phyloP scores from a whole-genome alignment of 2,888 invertebrate species.

The Deroplatys truncata region DNA sequence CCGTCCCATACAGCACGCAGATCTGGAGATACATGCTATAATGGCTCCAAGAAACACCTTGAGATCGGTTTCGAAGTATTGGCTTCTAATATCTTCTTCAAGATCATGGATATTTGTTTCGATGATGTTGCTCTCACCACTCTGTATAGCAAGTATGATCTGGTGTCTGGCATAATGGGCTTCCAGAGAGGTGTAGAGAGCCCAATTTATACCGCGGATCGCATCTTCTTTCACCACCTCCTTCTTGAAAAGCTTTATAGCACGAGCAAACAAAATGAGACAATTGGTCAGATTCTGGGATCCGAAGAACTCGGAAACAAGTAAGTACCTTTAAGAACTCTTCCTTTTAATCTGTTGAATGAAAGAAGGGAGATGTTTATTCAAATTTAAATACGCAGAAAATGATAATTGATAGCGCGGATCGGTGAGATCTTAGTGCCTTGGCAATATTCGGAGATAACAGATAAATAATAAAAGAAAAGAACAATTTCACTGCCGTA shows the following conservation, averaged over 20 bases:
- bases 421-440: no score
- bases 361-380: no score
- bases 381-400: no score
- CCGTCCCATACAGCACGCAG: conserved; percentile 44
- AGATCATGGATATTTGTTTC: conserved; percentile 53
- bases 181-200: conserved; percentile 49
- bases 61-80: conserved; percentile 51
- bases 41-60: conserved; percentile 46
- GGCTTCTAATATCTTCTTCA: conserved; percentile 43
- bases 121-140: conserved; percentile 49
- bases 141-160: conserved; percentile 51
- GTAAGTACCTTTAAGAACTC: background rate
- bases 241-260: conserved; percentile 40
- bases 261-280: conserved; percentile 8
- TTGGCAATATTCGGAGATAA: no score
- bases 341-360: no score
- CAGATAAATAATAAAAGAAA: no score
- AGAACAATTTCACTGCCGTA: no score
- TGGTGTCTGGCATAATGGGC: conserved; percentile 47
- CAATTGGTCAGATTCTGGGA: conserved; percentile 18
- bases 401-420: no score
- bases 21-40: conserved; percentile 46
- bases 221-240: conserved; percentile 46
- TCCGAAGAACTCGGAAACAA: conserved; percentile 15
- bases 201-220: conserved; percentile 49